A percentile compares a stretch with the other conserved stretches of the same genome.
Conservation (phyloP, 1,140 invertebrate genomes). For the Panagrolaimus sp. region DNA sequence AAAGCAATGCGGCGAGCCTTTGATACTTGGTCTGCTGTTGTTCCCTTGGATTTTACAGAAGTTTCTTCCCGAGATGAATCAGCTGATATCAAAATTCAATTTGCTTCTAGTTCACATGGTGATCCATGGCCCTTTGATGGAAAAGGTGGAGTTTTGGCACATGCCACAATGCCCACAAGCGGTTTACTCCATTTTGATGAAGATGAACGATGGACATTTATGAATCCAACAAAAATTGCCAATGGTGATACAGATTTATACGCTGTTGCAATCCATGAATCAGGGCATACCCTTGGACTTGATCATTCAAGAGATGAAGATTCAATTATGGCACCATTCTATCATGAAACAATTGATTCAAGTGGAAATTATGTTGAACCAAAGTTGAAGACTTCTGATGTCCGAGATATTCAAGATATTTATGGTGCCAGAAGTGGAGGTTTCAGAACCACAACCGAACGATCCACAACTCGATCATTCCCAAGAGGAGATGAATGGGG, state of each 20-base stretch:
- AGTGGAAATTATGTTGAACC: constrained; percentile 39
- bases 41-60: constrained; percentile 49
- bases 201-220: constrained; percentile 56
- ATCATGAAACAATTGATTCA: constrained; percentile 45
- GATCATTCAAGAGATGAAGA: constrained; percentile 49
- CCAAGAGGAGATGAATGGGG: background rate
- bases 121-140: constrained; percentile 58
- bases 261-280: constrained; percentile 58
- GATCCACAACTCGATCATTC: background rate
- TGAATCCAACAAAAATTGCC: constrained; percentile 47
- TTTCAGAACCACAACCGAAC: constrained; percentile 16
- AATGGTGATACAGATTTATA: constrained; percentile 50
- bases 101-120: constrained; percentile 48
- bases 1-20: constrained; percentile 53
- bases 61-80: constrained; percentile 26
- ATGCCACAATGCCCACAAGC: constrained; percentile 56
- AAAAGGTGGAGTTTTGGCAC: constrained; percentile 54
- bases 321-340: constrained; percentile 58
- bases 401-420: constrained; percentile 38
- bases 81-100: constrained; percentile 55
- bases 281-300: constrained; percentile 34
- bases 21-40: constrained; percentile 43
- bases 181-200: constrained; percentile 57
- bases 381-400: constrained; percentile 31
- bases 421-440: constrained; percentile 22